phyloP scores from a whole-genome alignment of 2,888 invertebrate species.

The Nectonema munidae region DNA sequence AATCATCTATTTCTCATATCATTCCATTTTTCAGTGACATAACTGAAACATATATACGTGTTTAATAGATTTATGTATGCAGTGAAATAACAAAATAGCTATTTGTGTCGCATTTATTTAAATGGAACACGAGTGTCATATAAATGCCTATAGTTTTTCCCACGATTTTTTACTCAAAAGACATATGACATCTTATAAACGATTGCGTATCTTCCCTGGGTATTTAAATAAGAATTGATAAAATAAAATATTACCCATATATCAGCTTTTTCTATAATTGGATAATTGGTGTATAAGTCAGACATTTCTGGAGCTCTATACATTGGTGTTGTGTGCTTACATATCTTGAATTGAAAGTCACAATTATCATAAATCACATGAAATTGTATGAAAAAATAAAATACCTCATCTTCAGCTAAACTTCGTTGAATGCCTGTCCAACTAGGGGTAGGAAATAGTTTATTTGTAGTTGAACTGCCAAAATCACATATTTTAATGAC shows the following conservation, averaged over 20 bases:
- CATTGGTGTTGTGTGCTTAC: constrained; percentile 33
- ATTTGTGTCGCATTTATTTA: too few relatives aligned
- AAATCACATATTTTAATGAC: constrained; percentile 76
- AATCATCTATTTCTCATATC: too few relatives aligned
- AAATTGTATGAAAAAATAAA: constrained; percentile 10
- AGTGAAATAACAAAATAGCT: too few relatives aligned
- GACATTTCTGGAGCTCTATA: constrained; percentile 93
- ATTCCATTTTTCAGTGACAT: too few relatives aligned
- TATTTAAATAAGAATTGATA: too few relatives aligned
- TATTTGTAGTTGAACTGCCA: constrained; percentile 57
- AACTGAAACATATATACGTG: too few relatives aligned
- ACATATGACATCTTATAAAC: too few relatives aligned
- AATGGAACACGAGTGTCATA: too few relatives aligned
- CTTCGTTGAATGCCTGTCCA: constrained; percentile 73
- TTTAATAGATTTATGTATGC: too few relatives aligned
- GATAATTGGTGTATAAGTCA: constrained; percentile 76
- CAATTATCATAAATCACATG: constrained; percentile 8
- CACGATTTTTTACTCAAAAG: too few relatives aligned
- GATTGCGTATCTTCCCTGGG: too few relatives aligned
- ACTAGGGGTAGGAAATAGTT: constrained; percentile 42
- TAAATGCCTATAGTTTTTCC: too few relatives aligned
- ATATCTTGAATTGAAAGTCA: constrained; percentile 23
- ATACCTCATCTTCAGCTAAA: constrained; percentile 62
- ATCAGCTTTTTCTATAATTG: constrained; percentile 58
- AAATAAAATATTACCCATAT: constrained; percentile 52